These are phyloP conservation scores for Gobionotothen gibberifrons DNA, from an alignment of 2,797 vertebrate genomes.

Conservation along the genomic window DNA sequence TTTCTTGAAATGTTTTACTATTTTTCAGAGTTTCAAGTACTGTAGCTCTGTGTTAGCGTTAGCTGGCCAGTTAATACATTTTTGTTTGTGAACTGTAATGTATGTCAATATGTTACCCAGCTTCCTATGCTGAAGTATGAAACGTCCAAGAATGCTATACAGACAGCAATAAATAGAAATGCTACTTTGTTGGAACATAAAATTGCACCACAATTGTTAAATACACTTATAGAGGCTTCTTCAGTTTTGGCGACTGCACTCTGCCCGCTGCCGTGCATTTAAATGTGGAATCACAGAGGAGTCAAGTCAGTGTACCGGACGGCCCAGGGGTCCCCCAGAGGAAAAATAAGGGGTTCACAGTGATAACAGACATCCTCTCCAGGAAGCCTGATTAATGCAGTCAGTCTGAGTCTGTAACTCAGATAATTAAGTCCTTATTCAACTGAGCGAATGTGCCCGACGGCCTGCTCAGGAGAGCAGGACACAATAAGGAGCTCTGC, in stretches of 20 bases:
- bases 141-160: not conserved
- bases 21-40: not conserved
- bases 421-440: slow-evolving; percentile 71
- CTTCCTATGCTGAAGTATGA: not conserved
- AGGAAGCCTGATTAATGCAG: slow-evolving; percentile 67
- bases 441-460: slow-evolving; percentile 49
- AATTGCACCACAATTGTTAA: slow-evolving; percentile 28
- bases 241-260: slow-evolving; percentile 23
- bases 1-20: not conserved
- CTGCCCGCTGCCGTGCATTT: slow-evolving; percentile 40
- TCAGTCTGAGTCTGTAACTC: slow-evolving; percentile 56
- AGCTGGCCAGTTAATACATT: not conserved
- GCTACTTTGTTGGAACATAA: not conserved
- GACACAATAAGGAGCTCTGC: slow-evolving; percentile 43
- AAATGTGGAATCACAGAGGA: slow-evolving; percentile 50
- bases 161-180: not conserved
- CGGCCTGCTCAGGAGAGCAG: slow-evolving; percentile 42
- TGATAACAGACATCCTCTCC: slow-evolving; percentile 65
- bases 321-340: slow-evolving; percentile 48
- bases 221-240: slow-evolving; percentile 5
- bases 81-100: not conserved
- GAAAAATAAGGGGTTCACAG: slow-evolving; percentile 32
- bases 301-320: slow-evolving; percentile 48
- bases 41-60: not conserved
- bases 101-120: not conserved